Evolutionary conservation across 1,140 invertebrate genomes (phyloP).

Genomic region (Sinella curviseta): DNA sequence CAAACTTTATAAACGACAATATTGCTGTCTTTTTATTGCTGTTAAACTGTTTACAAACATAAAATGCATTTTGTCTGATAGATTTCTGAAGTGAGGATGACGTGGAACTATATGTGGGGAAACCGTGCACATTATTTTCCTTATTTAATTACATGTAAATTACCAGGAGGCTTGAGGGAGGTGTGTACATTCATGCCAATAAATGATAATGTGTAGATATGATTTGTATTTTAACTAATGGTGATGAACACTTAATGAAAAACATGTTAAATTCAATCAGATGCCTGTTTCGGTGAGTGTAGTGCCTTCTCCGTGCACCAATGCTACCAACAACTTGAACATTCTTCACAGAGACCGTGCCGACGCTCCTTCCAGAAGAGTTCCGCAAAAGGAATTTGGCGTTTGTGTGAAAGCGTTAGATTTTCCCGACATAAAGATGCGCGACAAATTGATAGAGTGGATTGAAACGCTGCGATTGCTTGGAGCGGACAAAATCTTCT

Average conservation of each 20-base stretch:
- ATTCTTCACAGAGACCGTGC: not conserved
- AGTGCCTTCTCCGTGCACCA: constrained; percentile 12
- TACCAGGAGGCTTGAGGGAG: no score
- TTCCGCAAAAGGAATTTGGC: constrained; percentile 56
- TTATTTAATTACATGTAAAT: not conserved
- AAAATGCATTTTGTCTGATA: no score
- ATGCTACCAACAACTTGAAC: constrained; percentile 35
- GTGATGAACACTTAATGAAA: no score
- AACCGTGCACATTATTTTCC: not conserved
- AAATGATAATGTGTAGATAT: no score
- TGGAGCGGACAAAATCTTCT: constrained; percentile 59
- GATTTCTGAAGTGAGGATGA: not conserved
- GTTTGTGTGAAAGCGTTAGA: constrained; percentile 63
- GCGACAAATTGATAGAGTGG: constrained; percentile 59
- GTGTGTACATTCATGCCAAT: no score
- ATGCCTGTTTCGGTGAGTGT: constrained; percentile 32
- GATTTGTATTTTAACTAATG: no score
- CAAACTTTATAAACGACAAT: no score
- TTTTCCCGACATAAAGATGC: constrained; percentile 58
- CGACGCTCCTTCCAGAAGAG: constrained; percentile 48
- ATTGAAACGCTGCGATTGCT: constrained; percentile 59
- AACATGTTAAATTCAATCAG: no score
- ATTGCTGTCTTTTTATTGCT: no score
- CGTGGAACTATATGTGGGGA: not conserved
- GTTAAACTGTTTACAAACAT: no score